Evolutionary conservation across 2,888 invertebrate genomes (phyloP), one percentile per base, ranked within the genome.

Genomic region (Dexiosoma caninum): DNA sequence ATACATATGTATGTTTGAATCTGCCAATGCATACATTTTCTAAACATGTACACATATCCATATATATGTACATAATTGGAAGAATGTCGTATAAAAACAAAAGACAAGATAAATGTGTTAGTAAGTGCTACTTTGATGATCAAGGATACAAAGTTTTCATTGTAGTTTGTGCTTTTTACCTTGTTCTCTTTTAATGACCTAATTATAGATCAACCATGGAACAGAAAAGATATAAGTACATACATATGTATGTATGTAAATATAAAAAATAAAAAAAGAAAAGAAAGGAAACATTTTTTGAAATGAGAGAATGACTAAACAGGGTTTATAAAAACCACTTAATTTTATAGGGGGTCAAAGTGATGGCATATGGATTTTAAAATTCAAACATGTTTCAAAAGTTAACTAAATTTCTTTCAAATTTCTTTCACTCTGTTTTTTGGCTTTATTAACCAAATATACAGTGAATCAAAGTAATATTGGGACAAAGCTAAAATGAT

Each of bases 141-240:
- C 81, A 81, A 81, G 77, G 78, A 78, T 78, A 78, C 62, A 7
- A 64, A 42, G 46, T 72, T n/a, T 59, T 62, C 57, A 51, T 64
- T 60, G 40, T 57, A 57, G 49, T 37, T 46, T 46, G 19, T 67
- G 23, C 35, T 59, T 76, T 69, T 57, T 53, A 70, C 37, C 59
- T 70, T 51, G 10, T 77, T 62, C 53, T 49, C 51, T 59, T 66
- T 70, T 75, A 75, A 77, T 81, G 78, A 81, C 81, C 81, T 81
- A 78, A 78, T 78, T 78, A 81, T 78, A 81, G 78, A 81, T 69
- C 72, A 72, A 74, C 44, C 19, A 51, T 60, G 49, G 30, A 77
- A 51, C n/a, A 67, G 9, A 59, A n/a, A 74, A 55, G 60, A 23
- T n/a, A n/a, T n/a, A n/a, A n/a, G n/a, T n/a, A n/a, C n/a, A n/a